Conservation (phyloP, 1,140 invertebrate genomes). For the Aphidius ervi region DNA sequence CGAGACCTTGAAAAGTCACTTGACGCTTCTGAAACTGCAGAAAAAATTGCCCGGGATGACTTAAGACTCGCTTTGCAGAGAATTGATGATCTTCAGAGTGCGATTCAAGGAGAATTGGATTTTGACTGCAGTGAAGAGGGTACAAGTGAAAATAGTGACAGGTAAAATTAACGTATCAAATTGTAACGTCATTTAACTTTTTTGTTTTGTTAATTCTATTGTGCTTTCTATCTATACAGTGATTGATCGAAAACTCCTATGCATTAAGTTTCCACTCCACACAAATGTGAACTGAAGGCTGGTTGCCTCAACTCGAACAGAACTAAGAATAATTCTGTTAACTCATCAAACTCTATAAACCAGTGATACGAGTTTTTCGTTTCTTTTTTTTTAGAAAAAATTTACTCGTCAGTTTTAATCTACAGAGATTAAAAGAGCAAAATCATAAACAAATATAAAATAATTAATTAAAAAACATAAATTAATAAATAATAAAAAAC, state of each 20-base stretch:
- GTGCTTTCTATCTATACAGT: neutral
- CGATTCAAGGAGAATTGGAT: conserved; percentile 74
- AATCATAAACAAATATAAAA: too few relatives aligned
- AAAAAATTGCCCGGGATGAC: conserved; percentile 63
- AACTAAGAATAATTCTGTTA: too few relatives aligned
- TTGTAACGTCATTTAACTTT: neutral
- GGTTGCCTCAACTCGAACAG: too few relatives aligned
- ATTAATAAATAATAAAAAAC: too few relatives aligned
- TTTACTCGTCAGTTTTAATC: too few relatives aligned
- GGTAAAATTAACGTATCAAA: conserved; percentile 41
- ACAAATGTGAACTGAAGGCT: too few relatives aligned
- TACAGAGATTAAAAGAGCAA: too few relatives aligned
- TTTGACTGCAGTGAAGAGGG: conserved; percentile 55
- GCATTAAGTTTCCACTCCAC: neutral
- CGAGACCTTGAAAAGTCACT: conserved; percentile 68
- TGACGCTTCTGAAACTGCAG: conserved; percentile 63
- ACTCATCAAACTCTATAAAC: too few relatives aligned
- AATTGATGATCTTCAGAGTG: conserved; percentile 79
- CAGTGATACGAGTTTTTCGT: too few relatives aligned
- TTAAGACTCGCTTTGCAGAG: conserved; percentile 75
- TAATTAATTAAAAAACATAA: too few relatives aligned
- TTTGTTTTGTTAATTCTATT: neutral
- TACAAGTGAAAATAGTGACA: conserved; percentile 61
- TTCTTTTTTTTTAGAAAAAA: too few relatives aligned
- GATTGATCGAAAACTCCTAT: neutral